Evolutionary conservation across 2,888 invertebrate species (phyloP).

Genomic region (Tuta absoluta): DNA sequence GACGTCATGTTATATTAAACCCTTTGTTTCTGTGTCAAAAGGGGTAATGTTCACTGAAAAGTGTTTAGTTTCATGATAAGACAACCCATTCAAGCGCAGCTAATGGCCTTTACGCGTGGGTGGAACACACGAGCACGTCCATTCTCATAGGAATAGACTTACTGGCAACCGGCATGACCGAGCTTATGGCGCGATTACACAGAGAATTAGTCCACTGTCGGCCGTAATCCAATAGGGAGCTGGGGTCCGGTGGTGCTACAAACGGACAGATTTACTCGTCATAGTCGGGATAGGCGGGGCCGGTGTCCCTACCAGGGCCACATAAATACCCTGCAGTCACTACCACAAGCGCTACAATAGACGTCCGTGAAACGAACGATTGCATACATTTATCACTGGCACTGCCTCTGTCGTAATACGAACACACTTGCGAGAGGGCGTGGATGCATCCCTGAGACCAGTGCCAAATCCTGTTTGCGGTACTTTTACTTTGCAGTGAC

Average conservation of each 20-base stretch:
- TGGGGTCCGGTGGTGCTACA: conserved; percentile 12
- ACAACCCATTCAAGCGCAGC: conserved; percentile 11
- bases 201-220: conserved; percentile 16
- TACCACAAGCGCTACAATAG: conserved; percentile 10
- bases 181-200: conserved; percentile 8
- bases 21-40: conserved; percentile 4
- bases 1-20: background rate
- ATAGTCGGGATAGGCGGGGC: conserved; percentile 14
- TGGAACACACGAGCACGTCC: background rate
- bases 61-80: conserved; percentile 7
- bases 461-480: background rate
- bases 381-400: conserved; percentile 8
- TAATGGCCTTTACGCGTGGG: conserved; percentile 11
- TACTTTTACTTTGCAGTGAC: background rate
- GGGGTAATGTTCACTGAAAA: background rate
- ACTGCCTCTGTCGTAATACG: conserved; percentile 1
- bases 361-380: background rate
- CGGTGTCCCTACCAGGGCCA: conserved; percentile 14
- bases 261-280: conserved; percentile 20
- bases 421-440: background rate
- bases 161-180: background rate
- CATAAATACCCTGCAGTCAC: conserved; percentile 18
- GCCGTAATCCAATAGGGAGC: conserved; percentile 12
- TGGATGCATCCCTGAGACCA: background rate
- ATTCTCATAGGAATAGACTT: conserved; percentile 7